Base-by-base conservation (phyloP, 30 jellyfish, hydroid and myxozoan genomes). In the Nemopilema nomurai region DNA sequence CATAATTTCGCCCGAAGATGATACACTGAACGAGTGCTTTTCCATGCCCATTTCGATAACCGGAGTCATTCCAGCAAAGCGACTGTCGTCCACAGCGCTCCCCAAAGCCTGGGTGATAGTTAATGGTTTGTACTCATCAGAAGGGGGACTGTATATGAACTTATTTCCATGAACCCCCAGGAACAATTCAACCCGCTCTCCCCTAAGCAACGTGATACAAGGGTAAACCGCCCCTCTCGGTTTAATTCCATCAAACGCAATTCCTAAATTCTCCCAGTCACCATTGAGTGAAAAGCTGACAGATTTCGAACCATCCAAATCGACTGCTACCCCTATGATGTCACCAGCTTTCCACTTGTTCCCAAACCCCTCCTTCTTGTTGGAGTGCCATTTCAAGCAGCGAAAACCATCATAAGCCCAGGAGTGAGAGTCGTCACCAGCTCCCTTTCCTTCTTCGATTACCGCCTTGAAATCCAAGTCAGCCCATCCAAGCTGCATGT, bases 401-500 rank as follows among this genome's bases (percentile, higher is more conserved):
- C 95, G 72, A 28, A 66, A 86, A 4, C 95, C 95, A 76, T 86
- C 95, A 67, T 18, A 86, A 32, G 89, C 95, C 95, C 95, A 86
- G 8, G 95, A 86, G 57, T 86, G 95, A 0, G 69, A 23, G 69
- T 86, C 95, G 23, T 86, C 95, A 3, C 95, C 95, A 24, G 79
- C 89, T 1, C 95, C 95, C 21, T 86, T 86, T 23, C 95, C 95
- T 3, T 76, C 89, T 17, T 25, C 84, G 23, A 63, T 49, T 51
- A 32, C 67, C 16, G 95, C 89, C 28, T 68, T 72, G 67, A 86
- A 86, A 0, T 86, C 51, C n/a, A 67, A 18, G 33, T 86, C 95
- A 17, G 95, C 95, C 95, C 89, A 86, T 20, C 95, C 95, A 24
- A 86, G 28, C 67, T 86, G 95, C 95, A 86, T 86, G 95, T 74